These are phyloP conservation scores for Phrynosoma blainvillii DNA, from an alignment of 2,113 vertebrate genomes.

Conservation along the genomic window DNA sequence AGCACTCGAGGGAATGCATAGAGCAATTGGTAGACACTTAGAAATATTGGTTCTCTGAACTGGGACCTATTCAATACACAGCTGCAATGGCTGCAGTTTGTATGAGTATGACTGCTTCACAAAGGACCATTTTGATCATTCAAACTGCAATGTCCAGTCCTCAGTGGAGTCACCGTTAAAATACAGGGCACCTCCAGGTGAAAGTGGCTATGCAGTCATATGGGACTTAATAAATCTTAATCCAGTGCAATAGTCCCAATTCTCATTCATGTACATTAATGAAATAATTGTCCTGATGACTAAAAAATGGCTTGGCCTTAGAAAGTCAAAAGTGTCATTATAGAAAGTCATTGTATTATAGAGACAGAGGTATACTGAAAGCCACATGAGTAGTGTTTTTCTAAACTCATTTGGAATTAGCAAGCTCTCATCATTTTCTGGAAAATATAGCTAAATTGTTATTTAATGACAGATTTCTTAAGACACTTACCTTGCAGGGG, in stretches of 20 bases:
- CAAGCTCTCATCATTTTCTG: background rate
- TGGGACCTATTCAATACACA: background rate
- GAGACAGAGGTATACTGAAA: background rate
- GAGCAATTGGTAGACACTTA: background rate
- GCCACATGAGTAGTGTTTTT: background rate
- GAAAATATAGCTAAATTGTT: background rate
- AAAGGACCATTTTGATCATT: no score
- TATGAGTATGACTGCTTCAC: background rate
- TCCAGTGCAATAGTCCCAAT: background rate
- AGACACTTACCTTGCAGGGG: background rate
- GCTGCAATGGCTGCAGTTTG: background rate
- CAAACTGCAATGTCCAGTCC: no score
- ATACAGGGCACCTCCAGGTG: background rate
- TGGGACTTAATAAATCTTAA: background rate
- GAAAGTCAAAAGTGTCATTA: background rate
- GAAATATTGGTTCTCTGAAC: background rate
- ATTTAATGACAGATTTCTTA: background rate
- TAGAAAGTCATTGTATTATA: background rate
- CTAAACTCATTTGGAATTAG: background rate
- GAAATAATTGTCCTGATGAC: background rate
- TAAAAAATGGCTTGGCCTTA: background rate
- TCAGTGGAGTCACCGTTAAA: background rate
- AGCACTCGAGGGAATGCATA: background rate
- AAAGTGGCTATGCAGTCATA: no score
- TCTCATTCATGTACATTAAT: background rate